A percentile compares a stretch with the other conserved stretches of the same genome.
Evolutionary conservation across 1,140 invertebrate genomes (phyloP).

Genomic region (Anagrus nilaparvatae): DNA sequence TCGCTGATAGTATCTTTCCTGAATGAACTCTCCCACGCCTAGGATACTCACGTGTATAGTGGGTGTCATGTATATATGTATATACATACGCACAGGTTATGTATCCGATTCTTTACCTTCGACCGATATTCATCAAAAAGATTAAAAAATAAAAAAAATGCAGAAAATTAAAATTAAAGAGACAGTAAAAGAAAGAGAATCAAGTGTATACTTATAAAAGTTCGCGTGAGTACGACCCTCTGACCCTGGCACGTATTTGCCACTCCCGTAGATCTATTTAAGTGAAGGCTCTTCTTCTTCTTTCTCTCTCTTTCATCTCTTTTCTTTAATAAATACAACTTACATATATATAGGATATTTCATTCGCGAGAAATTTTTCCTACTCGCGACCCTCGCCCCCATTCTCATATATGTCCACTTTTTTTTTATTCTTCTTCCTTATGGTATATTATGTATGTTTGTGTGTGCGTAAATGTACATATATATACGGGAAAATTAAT

Average conservation of each 20-base stretch:
- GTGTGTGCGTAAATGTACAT: slow-evolving; percentile 10
- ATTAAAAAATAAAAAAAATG: no score
- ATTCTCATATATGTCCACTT: slow-evolving; percentile 9
- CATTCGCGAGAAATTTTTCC: background rate
- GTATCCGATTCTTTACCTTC: background rate
- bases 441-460: no score
- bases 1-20: slow-evolving; percentile 42
- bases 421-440: slow-evolving; percentile 9
- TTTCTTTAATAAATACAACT: background rate
- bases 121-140: no score
- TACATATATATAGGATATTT: background rate
- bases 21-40: slow-evolving; percentile 45
- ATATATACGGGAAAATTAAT: slow-evolving; percentile 9
- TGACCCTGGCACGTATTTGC: slow-evolving; percentile 42
- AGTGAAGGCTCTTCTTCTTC: slow-evolving; percentile 23
- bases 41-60: slow-evolving; percentile 23
- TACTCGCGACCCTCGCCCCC: background rate
- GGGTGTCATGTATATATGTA: slow-evolving; percentile 20
- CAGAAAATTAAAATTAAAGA: no score
- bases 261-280: slow-evolving; percentile 38
- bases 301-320: slow-evolving; percentile 1
- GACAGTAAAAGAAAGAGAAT: background rate
- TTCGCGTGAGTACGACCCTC: slow-evolving; percentile 24
- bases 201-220: slow-evolving; percentile 6
- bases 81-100: background rate